These are phyloP conservation scores for Collichthys lucidus DNA, from an alignment of 2,113 vertebrate genomes.

Conservation along the genomic window DNA sequence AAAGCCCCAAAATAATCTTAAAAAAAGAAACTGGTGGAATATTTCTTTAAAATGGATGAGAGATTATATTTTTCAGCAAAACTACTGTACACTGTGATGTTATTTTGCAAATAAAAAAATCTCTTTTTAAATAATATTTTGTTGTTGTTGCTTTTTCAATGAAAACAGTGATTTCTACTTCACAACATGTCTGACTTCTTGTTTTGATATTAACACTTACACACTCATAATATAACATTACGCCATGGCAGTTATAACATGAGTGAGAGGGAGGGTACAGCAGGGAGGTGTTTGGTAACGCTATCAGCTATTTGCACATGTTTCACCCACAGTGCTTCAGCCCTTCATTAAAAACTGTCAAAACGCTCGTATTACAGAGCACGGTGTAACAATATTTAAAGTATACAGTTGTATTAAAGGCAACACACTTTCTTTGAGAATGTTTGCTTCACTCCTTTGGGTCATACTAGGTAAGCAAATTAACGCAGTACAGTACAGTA, in stretches of 20 bases:
- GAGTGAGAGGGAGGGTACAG: not conserved
- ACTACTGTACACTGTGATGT: slow-evolving; percentile 16
- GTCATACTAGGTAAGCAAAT: slow-evolving; percentile 69
- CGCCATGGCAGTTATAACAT: not conserved
- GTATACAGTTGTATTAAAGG: not conserved
- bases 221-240: not conserved
- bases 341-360: slow-evolving; percentile 18
- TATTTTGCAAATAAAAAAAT: slow-evolving; percentile 16
- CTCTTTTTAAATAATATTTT: fast-evolving
- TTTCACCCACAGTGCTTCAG: not conserved
- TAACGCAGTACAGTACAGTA: not conserved
- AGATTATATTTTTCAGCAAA: not conserved
- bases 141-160: slow-evolving; percentile 2
- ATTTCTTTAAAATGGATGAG: not conserved
- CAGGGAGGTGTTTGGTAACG: slow-evolving; percentile 29
- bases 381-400: not conserved
- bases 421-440: slow-evolving; percentile 21
- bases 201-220: not conserved
- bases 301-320: slow-evolving; percentile 77
- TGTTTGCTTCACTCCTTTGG: slow-evolving; percentile 55
- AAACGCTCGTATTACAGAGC: not conserved
- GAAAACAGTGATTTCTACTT: not conserved
- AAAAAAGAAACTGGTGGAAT: not conserved
- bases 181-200: not conserved
- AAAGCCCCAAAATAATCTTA: no score